These are phyloP conservation scores for Blastomussa wellsi DNA, from an alignment of 92 coral and sea anemone genomes.

Conservation along the genomic window DNA sequence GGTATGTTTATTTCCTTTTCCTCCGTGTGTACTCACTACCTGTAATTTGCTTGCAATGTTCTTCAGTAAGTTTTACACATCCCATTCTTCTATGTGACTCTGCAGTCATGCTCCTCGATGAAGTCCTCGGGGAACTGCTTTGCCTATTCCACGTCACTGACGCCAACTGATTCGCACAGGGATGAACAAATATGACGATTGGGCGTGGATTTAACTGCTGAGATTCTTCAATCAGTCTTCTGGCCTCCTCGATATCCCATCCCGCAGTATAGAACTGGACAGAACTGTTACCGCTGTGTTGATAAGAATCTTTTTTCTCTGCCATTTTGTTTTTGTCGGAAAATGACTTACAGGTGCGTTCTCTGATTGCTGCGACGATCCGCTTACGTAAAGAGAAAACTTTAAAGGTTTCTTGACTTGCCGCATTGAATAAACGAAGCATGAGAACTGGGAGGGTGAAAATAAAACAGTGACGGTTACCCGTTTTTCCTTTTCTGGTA, in stretches of 20 bases:
- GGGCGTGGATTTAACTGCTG: neutral
- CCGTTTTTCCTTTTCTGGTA: neutral
- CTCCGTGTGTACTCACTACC: neutral
- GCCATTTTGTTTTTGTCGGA: neutral
- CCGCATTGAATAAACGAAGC: neutral
- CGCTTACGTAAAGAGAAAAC: neutral
- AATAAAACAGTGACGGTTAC: neutral
- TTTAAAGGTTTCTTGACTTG: neutral
- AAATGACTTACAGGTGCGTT: neutral
- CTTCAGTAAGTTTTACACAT: neutral
- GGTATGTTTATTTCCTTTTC: neutral
- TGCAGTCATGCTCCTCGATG: neutral
- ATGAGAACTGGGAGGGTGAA: neutral
- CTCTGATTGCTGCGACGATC: neutral
- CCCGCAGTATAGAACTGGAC: neutral
- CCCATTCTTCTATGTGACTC: neutral
- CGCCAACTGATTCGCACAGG: neutral
- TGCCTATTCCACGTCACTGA: neutral
- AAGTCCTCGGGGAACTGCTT: no score
- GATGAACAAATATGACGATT: neutral
- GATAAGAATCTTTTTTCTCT: neutral
- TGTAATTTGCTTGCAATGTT: neutral
- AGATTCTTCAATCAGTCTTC: neutral
- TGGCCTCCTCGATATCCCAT: constrained; percentile 8
- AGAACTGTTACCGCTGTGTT: neutral